Base-by-base conservation (phyloP, 2,888 invertebrate species). In the Xanthorhoe spadicearia region DNA sequence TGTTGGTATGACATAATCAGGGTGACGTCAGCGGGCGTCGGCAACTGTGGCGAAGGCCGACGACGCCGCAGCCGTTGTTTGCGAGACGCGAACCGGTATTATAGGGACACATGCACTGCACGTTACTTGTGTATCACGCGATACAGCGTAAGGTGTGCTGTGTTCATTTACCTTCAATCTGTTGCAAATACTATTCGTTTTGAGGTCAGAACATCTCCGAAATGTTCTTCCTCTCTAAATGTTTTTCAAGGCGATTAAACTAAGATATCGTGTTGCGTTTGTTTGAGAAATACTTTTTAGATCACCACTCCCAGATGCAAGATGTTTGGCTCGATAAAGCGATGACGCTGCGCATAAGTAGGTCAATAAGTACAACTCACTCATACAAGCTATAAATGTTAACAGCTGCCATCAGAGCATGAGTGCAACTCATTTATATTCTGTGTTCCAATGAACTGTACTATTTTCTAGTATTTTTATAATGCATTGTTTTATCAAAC, bases 11-110 rank as follows among this genome's bases (percentile, higher is more conserved):
- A 92, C 90, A 92, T 92, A 92, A 92, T 88, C 89, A 81, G 66
- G 83, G 75, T 92, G 90, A 91, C 92, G 92, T 92, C 92, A 92
- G 70, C 89, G 86, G 88, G 90, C 89, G 90, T 85, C 88, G 88
- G 85, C 87, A 85, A 83, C 84, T 79, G 81, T 77, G 76, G 78
- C 87, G 92, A 91, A 92, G 92, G 92, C 90, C 91, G 86, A 77
- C 88, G 83, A 61, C 66, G 66, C 63, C 56, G 56, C 63, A 52
- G 78, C 77, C 80, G 85, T 81, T 86, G 87, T 86, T 84, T 83
- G 85, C 82, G 82, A 77, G 85, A 82, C 80, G 80, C 77, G 80
- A 85, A 87, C 88, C 84, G 88, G 86, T 87, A 84, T 80, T 80
- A 81, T 78, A 78, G 76, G 80, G 77, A 81, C 84, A 85, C 81